Base-by-base conservation (phyloP, 2,888 invertebrate genomes). In the Ligdia adustata region DNA sequence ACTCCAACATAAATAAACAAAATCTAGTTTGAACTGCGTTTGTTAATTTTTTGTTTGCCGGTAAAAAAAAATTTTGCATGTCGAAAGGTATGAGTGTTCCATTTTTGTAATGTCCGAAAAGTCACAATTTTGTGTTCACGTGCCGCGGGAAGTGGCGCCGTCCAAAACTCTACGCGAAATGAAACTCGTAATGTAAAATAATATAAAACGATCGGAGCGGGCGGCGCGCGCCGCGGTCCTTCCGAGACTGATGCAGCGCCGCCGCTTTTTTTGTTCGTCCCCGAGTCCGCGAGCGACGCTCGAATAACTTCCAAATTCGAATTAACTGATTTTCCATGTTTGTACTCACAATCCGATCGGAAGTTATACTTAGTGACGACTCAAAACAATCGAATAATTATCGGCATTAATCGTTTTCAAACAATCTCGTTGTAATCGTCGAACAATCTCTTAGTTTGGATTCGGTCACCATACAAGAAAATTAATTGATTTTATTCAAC, bases 161-260 rank as follows among this genome's bases (percentile, higher is more conserved):
- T 85, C 85, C 86, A 83, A 84, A 72, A 82, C 78, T 79, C 82
- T 87, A 88, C 89, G 87, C 89, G 89, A 89, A 90, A 88, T 79
- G 79, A 89, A 90, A 89, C 86, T 82, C 89, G 89, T 88, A 89
- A 89, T 74, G 70, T 77, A 88, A 85, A 83, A 84, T 82, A 86
- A 87, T 81, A 80, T 74, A 80, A 82, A 80, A 71, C 73, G 70
- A 73, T 79, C 76, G 75, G 77, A 71, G 88, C 89, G 86, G 75
- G 78, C 85, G 84, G 81, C 85, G 79, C 82, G 82, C 82, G 79
- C 87, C 88, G 89, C 82, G 73, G 75, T 59, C 69, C 57, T 69
- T 66, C 73, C 74, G 79, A 82, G 80, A 89, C 89, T 90, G 89
- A 57, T 69, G 70, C 57, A 69, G 71, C 54, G 60, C 53, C 54